Conservation (phyloP, 2,797 vertebrate species). For the Catostomus latipinnis region DNA sequence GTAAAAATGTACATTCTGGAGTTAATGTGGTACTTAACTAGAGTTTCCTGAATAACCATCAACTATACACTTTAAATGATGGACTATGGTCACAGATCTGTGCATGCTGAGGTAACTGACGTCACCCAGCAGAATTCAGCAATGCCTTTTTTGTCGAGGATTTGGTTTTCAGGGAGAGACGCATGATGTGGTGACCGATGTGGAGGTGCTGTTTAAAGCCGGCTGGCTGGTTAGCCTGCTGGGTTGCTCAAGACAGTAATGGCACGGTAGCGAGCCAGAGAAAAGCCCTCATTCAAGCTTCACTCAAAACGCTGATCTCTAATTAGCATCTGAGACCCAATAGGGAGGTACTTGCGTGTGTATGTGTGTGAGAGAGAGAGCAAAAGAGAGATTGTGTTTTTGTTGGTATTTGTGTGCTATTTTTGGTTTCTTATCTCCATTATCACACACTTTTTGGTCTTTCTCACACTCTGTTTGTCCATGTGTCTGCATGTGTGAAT, state of each 20-base stretch:
- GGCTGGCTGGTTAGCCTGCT: slow-evolving; percentile 61
- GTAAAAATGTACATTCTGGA: no score
- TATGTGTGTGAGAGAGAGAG: neutral
- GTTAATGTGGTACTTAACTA: no score
- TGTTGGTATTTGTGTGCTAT: slow-evolving; percentile 18
- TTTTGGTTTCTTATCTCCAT: slow-evolving; percentile 5
- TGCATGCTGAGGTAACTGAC: neutral
- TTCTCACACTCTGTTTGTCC: slow-evolving; percentile 58
- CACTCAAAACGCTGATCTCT: slow-evolving; percentile 74
- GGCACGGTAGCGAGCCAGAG: slow-evolving; percentile 72
- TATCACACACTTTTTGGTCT: slow-evolving; percentile 25
- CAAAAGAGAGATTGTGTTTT: neutral
- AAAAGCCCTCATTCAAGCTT: slow-evolving; percentile 30
- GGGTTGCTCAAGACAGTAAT: slow-evolving; percentile 62
- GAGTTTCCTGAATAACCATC: neutral
- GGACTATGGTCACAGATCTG: neutral
- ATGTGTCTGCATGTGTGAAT: slow-evolving; percentile 38
- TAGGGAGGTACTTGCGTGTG: slow-evolving; percentile 74
- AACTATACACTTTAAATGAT: neutral
- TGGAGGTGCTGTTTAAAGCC: slow-evolving; percentile 33
- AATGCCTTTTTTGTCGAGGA: neutral
- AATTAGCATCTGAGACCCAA: slow-evolving; percentile 74
- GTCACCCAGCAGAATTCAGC: neutral
- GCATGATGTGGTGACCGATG: slow-evolving; percentile 13
- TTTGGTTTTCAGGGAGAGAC: slow-evolving; percentile 23